Conservation (phyloP, 1,140 invertebrate genomes). For the Musca vetustissima region DNA sequence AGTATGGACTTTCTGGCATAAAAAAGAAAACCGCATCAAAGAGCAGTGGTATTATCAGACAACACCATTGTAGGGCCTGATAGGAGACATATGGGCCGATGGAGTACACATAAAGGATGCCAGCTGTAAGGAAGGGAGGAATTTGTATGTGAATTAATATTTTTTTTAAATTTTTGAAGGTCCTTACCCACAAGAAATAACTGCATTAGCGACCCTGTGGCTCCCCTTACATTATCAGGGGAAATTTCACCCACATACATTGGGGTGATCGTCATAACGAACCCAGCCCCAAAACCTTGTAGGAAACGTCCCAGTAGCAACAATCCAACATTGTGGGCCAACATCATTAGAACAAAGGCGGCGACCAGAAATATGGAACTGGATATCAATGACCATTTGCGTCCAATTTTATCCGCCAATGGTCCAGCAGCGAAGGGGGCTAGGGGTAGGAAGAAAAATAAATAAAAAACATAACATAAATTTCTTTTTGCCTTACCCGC, state of each 20-base stretch:
- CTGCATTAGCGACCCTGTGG: slow-evolving; percentile 79
- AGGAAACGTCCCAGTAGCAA: slow-evolving; percentile 67
- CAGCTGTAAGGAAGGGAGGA: slow-evolving; percentile 56
- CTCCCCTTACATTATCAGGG: slow-evolving; percentile 72
- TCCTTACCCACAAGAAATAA: slow-evolving; percentile 60
- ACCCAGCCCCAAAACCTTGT: slow-evolving; percentile 72
- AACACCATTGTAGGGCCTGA: slow-evolving; percentile 65
- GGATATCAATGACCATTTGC: slow-evolving; percentile 70
- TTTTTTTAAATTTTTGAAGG: neutral
- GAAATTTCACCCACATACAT: slow-evolving; percentile 89
- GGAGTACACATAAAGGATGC: slow-evolving; percentile 74
- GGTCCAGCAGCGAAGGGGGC: slow-evolving; percentile 65
- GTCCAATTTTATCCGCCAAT: slow-evolving; percentile 70
- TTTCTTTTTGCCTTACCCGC: slow-evolving; percentile 60
- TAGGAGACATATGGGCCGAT: slow-evolving; percentile 76
- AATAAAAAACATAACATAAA: neutral
- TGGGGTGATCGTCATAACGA: slow-evolving; percentile 74
- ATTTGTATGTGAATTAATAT: too few relatives aligned
- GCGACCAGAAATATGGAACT: slow-evolving; percentile 68
- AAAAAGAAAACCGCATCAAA: slow-evolving; percentile 70
- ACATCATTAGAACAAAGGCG: slow-evolving; percentile 70
- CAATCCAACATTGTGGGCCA: slow-evolving; percentile 58
- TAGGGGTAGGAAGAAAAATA: slow-evolving; percentile 23
- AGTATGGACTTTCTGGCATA: slow-evolving; percentile 83
- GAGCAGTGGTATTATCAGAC: slow-evolving; percentile 62